Evolutionary conservation across 2,797 vertebrate genomes (phyloP), one percentile per base, ranked within the genome.

Genomic region (Rhinatrema bivittatum): DNA sequence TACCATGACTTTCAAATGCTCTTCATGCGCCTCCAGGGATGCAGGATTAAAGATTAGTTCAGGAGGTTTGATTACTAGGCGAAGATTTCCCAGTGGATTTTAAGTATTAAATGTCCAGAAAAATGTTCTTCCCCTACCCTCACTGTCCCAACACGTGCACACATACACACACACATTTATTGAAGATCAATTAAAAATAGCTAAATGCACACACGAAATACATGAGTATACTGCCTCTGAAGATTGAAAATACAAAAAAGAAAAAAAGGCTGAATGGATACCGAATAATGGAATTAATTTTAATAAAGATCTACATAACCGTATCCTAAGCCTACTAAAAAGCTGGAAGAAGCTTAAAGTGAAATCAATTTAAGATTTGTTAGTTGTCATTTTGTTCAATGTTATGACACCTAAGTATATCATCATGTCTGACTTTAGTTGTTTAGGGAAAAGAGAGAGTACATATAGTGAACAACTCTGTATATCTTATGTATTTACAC

Each of bases 211-310:
- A 27, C 31, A 28, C 22, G 32, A 50, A 58, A 7, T n/a, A 53
- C 32, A 34, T 30, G 18, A 7, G 14, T 28, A 26, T 7, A 6
- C 10, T 28, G 26, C 28, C 4, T 16, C 15, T 48, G 32, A 20
- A 50, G 21, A 30, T 25, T 51, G 13, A 42, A 61, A 28, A 30
- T 28, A n/a, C 14, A 43, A 27, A 32, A 43, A 61, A 36, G 61
- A 34, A 6, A 61, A 36, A 61, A 34, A 6, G 41, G 12, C 21
- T 28, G 39, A 43, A 3, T 29, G 27, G 2, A 8, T 47, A 47
- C 29, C 45, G n/a, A 52, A 39, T 24, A 39, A 12, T 12, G 47
- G 17, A 47, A 17, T 0, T 25, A 52, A 53, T 51, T 38, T 9
- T 18, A 30, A 34, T 3, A 28, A 32, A n/a, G 37, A 56, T 32